A percentile compares a stretch with the other conserved stretches of the same genome.
phyloP scores from a whole-genome alignment of 2,888 invertebrate genomes.

The Orthonychiurus folsomi region DNA sequence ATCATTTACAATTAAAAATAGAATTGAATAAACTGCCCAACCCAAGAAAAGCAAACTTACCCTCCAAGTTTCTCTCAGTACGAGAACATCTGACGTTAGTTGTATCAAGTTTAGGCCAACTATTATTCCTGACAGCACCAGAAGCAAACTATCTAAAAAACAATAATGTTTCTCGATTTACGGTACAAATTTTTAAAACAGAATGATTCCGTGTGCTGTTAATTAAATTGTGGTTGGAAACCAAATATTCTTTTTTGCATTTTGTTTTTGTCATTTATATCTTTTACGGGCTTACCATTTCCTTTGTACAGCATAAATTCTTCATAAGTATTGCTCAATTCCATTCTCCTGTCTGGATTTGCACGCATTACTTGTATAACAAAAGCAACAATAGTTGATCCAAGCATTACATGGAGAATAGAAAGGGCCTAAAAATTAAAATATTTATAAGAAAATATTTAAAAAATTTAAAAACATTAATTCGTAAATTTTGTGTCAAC shows the following conservation, averaged over 20 bases:
- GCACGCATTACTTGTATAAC: not conserved
- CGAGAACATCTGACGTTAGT: slow-evolving; percentile 1
- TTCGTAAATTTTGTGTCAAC: too few relatives aligned
- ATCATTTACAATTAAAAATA: too few relatives aligned
- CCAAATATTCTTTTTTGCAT: too few relatives aligned
- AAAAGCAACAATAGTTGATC: not conserved
- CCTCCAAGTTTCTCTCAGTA: not conserved
- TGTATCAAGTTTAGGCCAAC: not conserved
- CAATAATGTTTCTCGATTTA: too few relatives aligned
- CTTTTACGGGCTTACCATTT: not conserved
- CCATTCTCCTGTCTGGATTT: not conserved
- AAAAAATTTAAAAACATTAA: too few relatives aligned
- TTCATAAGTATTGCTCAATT: not conserved
- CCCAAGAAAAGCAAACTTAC: not conserved
- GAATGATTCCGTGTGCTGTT: too few relatives aligned
- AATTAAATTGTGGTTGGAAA: too few relatives aligned
- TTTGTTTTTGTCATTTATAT: too few relatives aligned
- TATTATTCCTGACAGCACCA: not conserved
- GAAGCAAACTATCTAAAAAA: not conserved
- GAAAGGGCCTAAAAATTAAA: too few relatives aligned
- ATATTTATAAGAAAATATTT: too few relatives aligned
- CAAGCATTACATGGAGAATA: not conserved
- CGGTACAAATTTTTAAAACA: too few relatives aligned
- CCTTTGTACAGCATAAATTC: slow-evolving; percentile 1
- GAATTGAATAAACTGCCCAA: too few relatives aligned